Evolutionary conservation across 1,140 invertebrate species (phyloP).

Genomic region (Drosophila ananassae): DNA sequence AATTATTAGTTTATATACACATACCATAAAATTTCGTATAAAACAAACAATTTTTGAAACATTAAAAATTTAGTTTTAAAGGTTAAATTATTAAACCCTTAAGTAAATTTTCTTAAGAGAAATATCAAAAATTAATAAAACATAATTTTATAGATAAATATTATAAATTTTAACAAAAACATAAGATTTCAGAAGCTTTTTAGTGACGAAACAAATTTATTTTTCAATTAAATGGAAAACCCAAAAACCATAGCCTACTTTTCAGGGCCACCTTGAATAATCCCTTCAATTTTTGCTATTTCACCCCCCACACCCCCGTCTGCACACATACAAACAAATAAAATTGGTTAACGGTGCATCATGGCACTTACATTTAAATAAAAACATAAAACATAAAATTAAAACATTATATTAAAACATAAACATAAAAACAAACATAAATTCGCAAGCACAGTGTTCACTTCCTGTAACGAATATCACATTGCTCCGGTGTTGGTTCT

Average conservation of each 20-base stretch:
- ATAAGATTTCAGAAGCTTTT: no score
- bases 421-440: not conserved
- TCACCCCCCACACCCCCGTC: not conserved
- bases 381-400: no score
- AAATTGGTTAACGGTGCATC: constrained; percentile 35
- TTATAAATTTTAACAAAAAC: no score
- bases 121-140: no score
- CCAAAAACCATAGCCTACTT: constrained; percentile 10
- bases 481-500: constrained; percentile 43
- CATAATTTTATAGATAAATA: no score
- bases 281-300: not conserved
- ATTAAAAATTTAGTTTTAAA: no score
- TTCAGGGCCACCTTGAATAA: constrained; percentile 14
- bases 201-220: not conserved
- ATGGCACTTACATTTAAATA: constrained; percentile 18
- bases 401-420: no score
- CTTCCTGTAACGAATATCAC: constrained; percentile 4
- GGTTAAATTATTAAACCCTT: no score
- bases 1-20: no score
- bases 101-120: no score
- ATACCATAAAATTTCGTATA: no score
- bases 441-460: constrained; percentile 11
- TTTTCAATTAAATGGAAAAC: not conserved
- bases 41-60: no score
- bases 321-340: constrained; percentile 1